Evolutionary conservation across 1,140 invertebrate species (phyloP), one percentile per base, ranked within the genome.

Genomic region (Ectropis grisescens): DNA sequence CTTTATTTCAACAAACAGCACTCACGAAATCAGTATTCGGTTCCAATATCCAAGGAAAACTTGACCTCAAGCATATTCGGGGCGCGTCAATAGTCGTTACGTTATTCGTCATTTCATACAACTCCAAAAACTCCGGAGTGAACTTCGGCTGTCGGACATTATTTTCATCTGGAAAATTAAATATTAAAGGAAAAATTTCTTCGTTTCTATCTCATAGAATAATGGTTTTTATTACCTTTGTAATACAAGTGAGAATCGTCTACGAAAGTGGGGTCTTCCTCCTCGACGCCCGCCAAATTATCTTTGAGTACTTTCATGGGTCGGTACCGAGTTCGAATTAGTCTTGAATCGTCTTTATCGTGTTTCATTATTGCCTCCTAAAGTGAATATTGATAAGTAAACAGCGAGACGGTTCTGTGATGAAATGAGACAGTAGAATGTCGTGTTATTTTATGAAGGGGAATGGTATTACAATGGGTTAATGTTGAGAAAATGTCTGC

Each of bases 161-260:
- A 32, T 72, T 64, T 32, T 66, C 62, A 39, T 80, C 74, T 80
- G 33, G n/a, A 49, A 47, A 41, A 22, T 19, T 19, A 19, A 19
- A 19, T 19, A 19, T 19, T 8, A 4, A 19, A 3, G 8, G 16
- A 3, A 19, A 8, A 19, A 19, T 19, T n/a, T 19, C 16, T 19
- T 3, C 3, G 16, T 3, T n/a, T n/a, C n/a, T 19, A 19, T 8
- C 16, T 19, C 16, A 19, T 8, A 3, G 16, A 19, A 3, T 8
- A 19, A 19, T 19, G 16, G 8, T 4, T 8, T 19, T 19, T 46
- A 35, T 13, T 49, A 79, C 69, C 71, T 64, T 53, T 75, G 33
- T 76, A 80, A 54, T 66, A 80, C 60, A 80, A 61, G 36, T 80
- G 58, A 22, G 71, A 72, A 48, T 76, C 75, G 23, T 80, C 75